Conservation (phyloP, 1,140 invertebrate genomes). For the Apis florea region DNA sequence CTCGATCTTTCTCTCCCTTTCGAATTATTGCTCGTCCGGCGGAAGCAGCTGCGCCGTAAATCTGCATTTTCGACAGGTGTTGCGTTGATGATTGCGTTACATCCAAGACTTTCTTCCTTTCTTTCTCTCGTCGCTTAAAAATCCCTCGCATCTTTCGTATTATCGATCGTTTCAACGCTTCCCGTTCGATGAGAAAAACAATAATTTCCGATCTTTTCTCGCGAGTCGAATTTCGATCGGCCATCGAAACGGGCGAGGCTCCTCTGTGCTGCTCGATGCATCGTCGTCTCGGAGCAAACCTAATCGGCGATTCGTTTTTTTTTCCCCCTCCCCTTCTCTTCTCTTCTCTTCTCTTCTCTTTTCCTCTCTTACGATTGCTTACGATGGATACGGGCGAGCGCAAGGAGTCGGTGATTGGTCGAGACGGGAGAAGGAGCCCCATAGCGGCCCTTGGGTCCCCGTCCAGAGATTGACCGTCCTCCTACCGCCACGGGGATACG, state of each 20-base stretch:
- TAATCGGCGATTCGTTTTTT: slow-evolving; percentile 52
- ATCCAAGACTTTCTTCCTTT: slow-evolving; percentile 50
- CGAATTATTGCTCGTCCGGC: slow-evolving; percentile 65
- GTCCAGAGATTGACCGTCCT: slow-evolving; percentile 76
- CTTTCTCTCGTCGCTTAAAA: too few relatives aligned
- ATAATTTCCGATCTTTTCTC: too few relatives aligned
- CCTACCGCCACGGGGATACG: slow-evolving; percentile 77
- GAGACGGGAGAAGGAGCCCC: slow-evolving; percentile 70
- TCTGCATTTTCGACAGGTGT: slow-evolving; percentile 72
- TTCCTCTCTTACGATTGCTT: slow-evolving; percentile 59
- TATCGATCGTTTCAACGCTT: too few relatives aligned
- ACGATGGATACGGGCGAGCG: slow-evolving; percentile 56
- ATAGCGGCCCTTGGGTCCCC: slow-evolving; percentile 75
- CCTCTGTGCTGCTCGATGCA: slow-evolving; percentile 58
- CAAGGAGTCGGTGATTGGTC: slow-evolving; percentile 76
- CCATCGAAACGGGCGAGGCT: slow-evolving; percentile 69
- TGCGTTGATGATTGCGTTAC: slow-evolving; percentile 62
- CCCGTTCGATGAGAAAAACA: too few relatives aligned
- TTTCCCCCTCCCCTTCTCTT: too few relatives aligned
- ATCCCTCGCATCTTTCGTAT: too few relatives aligned
- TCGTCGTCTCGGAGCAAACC: slow-evolving; percentile 53
- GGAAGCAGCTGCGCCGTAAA: slow-evolving; percentile 69
- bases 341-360: slow-evolving; percentile 28
- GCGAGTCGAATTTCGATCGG: slow-evolving; percentile 69
- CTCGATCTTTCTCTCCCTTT: slow-evolving; percentile 38